Base-by-base conservation (phyloP, 1,140 invertebrate genomes). In the Zaprionus africanus region DNA sequence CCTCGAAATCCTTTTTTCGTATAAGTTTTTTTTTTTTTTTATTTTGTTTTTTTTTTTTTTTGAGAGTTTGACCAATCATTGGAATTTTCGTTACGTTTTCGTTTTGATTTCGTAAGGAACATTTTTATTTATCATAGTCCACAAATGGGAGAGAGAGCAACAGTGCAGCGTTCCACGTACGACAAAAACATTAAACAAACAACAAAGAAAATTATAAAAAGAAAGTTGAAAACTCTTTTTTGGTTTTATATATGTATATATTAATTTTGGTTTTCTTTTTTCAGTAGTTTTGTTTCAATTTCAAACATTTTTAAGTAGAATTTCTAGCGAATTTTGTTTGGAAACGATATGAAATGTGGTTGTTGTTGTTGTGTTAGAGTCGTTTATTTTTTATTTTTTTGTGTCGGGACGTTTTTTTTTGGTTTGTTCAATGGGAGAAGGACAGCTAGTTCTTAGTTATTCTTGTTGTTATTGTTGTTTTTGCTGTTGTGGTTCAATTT, bases 111-210 rank as follows among this genome's bases (percentile, higher is more conserved):
- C 78, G 77, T 72, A 83, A 68, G 82, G 82, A 85, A 85, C 82
- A 79, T 64, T 26, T 76, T 66, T 83, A 75, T 61, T 72, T 83
- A 57, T 66, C 71, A 67, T 57, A 74, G 80, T 91, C 88, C 90
- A 84, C 81, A 85, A 92, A 67, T 63, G 84, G 81, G 78, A 83
- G 75, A 74, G 83, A 78, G 85, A 46, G 41, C 81, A 88, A 80
- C 71, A 75, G 82, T 85, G 93, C 93, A 94, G 94, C 93, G 93
- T 94, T 93, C 92, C 93, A 94, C 93, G 92, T 93, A 93, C 94
- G 94, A 90, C 93, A 92, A 93, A 93, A 91, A 93, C 92, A 93
- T 90, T 81, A 88, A 88, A 84, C 84, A 87, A 88, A 83, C 84
- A 83, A 88, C 84, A 88, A 88, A 88, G 85, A 88, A 85, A 92